Evolutionary conservation across 2,797 vertebrate species (phyloP).

Genomic region (Craterocephalus amniculus): DNA sequence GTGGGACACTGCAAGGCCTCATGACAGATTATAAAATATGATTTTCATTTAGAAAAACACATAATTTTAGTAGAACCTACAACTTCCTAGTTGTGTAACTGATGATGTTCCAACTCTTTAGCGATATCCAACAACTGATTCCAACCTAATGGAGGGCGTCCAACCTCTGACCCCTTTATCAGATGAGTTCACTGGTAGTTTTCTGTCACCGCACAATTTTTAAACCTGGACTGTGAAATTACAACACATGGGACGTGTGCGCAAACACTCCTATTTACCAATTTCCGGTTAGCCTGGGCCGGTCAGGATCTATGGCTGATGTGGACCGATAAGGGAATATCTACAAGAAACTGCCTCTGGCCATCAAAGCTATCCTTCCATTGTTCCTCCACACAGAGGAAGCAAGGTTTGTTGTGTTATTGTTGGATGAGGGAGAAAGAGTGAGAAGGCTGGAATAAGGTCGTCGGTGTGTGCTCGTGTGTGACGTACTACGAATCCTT

Average conservation of each 20-base stretch:
- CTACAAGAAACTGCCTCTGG: slow-evolving; percentile 70
- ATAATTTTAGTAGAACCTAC: too few species aligned
- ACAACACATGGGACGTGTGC: background rate
- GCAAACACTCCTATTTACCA: background rate
- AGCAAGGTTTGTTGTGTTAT: slow-evolving; percentile 83
- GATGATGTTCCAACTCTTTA: too few species aligned
- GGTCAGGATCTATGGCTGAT: slow-evolving; percentile 59
- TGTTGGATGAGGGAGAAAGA: slow-evolving; percentile 80
- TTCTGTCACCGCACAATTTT: background rate
- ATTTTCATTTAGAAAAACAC: too few species aligned
- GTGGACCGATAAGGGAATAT: slow-evolving; percentile 64
- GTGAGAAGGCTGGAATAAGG: slow-evolving; percentile 42
- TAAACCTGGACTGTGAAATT: background rate
- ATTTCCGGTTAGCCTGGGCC: background rate
- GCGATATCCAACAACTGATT: background rate
- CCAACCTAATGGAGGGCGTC: background rate
- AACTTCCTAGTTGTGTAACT: too few species aligned
- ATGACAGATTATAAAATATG: too few species aligned
- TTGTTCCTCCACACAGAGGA: slow-evolving; percentile 82
- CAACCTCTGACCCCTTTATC: too few species aligned
- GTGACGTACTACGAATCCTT: slow-evolving; percentile 17
- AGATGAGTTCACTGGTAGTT: background rate
- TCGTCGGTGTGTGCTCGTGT: slow-evolving; percentile 20
- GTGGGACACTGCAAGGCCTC: slow-evolving; percentile 15
- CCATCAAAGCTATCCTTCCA: slow-evolving; percentile 85